phyloP scores from a whole-genome alignment of 2,888 invertebrate genomes.

The Rhingia campestris region DNA sequence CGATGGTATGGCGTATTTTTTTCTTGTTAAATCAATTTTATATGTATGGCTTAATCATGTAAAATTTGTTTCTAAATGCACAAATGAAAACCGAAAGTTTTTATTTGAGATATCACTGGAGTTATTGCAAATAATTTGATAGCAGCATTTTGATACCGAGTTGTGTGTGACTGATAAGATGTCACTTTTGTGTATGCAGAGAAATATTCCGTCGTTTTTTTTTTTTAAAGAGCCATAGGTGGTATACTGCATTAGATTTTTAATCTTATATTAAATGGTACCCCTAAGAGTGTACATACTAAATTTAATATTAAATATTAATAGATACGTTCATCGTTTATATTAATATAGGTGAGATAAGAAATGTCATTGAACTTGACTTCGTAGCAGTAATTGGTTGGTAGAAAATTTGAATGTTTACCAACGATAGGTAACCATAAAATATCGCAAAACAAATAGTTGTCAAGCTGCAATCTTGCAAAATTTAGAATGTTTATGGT shows the following conservation, averaged over 20 bases:
- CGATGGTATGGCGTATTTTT: neutral
- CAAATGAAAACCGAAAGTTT: neutral
- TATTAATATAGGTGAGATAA: too few relatives aligned
- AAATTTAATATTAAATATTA: constrained; percentile 8
- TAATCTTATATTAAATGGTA: neutral
- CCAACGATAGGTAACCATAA: too few relatives aligned
- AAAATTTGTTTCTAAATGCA: neutral
- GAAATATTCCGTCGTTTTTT: neutral
- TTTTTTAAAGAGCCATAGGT: neutral
- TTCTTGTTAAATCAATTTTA: too few relatives aligned
- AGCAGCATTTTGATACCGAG: neutral
- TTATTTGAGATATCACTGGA: constrained; percentile 30
- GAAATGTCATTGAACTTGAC: too few relatives aligned
- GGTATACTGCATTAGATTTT: neutral
- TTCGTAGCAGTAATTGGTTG: too few relatives aligned
- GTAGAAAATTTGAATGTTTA: too few relatives aligned
- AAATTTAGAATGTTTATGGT: too few relatives aligned
- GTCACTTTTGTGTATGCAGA: neutral
- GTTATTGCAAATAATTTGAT: constrained; percentile 38
- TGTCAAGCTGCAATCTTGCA: constrained; percentile 12
- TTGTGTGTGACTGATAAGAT: neutral
- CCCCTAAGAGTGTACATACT: neutral
- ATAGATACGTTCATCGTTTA: too few relatives aligned
- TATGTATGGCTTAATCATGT: neutral
- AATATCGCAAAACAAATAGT: neutral